Evolutionary conservation across 2,888 invertebrate genomes (phyloP), one percentile per base, ranked within the genome.

Genomic region (Dolichopus griseipennis): DNA sequence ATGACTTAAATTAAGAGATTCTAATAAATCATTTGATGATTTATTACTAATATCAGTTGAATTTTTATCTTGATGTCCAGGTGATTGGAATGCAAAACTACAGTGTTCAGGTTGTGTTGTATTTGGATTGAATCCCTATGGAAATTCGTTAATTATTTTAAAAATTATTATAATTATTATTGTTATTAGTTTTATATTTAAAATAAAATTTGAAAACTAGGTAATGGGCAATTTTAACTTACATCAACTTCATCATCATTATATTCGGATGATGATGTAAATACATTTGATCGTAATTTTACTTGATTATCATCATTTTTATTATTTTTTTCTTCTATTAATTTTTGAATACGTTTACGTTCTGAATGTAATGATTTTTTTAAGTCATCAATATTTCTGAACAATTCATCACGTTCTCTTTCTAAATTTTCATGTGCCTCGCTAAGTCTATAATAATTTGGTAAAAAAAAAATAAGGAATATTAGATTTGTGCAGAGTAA

Each of bases 381-480:
- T 67, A 90, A 81, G 73, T 93, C 92, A 75, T 95, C 94, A 72
- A 91, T 84, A 78, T 87, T 88, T 79, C 88, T 88, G 76, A 90
- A 91, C 68, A 93, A 83, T 72, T 95, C 95, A 76, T 95, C 95
- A 78, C 90, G 89, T 78, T 90, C 90, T 64, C 85, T 80, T 81
- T 96, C 95, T 75, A 95, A 83, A 41, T 86, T 85, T 79, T 94
- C 93, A 73, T 93, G 88, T 74, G 87, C 91, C 70, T 86, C 83
- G 75, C 88, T 87, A 76, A 93, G 84, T 72, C 89, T 90, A 43
- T 20, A 68, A 67, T 10, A 64, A 41, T 27, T 61, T 27, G 27
- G 27, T 27, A 27, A 4, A 27, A 27, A 27, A 27, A 27, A 27
- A 27, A n/a, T n/a, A 27, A 27, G 27, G 27, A 27, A 27, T n/a